Evolutionary conservation across 2,888 invertebrate genomes (phyloP), one percentile per base, ranked within the genome.

Genomic region (Athalia rosae): DNA sequence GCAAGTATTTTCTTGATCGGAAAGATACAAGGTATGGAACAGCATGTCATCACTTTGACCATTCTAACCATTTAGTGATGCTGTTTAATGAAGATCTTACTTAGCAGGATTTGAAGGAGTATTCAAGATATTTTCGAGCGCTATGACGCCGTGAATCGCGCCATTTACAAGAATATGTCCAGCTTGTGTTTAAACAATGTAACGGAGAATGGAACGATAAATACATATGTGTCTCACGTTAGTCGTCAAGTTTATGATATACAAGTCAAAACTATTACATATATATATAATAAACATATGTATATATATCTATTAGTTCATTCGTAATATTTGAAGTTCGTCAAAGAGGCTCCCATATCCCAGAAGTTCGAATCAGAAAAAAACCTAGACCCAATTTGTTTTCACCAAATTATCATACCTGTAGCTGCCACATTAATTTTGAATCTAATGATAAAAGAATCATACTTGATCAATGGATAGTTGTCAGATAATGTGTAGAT

Each of bases 221-320:
- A 15, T 58, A 28, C 28, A 28, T 28, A 45, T 13, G 71, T 7
- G 15, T 69, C 69, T 53, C 43, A 58, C 41, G 71, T 71, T 71
- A 43, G 45, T 58, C 58, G 71, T 71, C 71, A 58, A 71, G 71
- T 58, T 58, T 45, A 71, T 71, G 71, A 71, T 58, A 61, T 61
- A 71, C 71, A 71, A 56, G 45, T 58, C 43, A 58, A 67, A 28
- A 28, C 28, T 28, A 28, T 28, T 28, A 28, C 28, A 28, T 28
- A 28, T 28, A 28, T 28, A 28, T 28, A 28, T 28, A 28, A 28
- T 28, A 28, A 28, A 28, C 28, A 28, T 28, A 28, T 28, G 28
- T 28, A 2, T 28, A 28, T 28, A 28, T 28, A 28, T 28, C 28
- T 28, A 28, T 28, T 28, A 28, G 28, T 28, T 28, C 28, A 28